A percentile compares a stretch with the other conserved stretches of the same genome.
Conservation (phyloP, 2,113 vertebrate genomes). For the Spea bombifrons region DNA sequence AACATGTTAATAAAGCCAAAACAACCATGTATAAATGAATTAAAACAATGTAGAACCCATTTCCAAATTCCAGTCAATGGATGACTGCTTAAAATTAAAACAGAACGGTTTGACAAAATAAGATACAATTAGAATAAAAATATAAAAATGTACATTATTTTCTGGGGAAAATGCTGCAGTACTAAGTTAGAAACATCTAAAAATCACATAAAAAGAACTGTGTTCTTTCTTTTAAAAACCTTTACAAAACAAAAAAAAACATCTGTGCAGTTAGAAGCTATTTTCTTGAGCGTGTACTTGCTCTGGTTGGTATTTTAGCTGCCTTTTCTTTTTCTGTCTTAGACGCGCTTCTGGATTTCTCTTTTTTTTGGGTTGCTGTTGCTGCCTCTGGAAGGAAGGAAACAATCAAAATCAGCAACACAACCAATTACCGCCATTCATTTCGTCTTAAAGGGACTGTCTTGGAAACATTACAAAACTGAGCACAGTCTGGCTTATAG, state of each 20-base stretch:
- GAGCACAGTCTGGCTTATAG: too few relatives aligned
- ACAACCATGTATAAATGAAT: neutral
- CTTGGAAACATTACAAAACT: too few relatives aligned
- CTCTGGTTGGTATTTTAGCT: conserved; percentile 36
- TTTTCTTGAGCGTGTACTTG: conserved; percentile 50
- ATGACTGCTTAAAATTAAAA: conserved; percentile 17
- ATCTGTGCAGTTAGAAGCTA: neutral
- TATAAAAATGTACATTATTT: conserved; percentile 44
- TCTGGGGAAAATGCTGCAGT: conserved; percentile 13
- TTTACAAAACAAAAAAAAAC: neutral
- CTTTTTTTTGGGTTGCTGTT: conserved; percentile 13
- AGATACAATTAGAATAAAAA: conserved; percentile 8
- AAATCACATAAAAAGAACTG: neutral
- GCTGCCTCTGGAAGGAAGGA: conserved; percentile 39
- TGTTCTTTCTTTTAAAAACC: too few relatives aligned
- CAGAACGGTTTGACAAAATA: conserved; percentile 21
- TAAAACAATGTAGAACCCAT: neutral
- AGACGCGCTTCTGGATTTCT: conserved; percentile 40
- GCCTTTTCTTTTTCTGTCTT: conserved; percentile 3
- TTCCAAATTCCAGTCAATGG: conserved; percentile 23
- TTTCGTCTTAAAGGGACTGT: too few relatives aligned
- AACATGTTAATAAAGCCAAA: conserved; percentile 15
- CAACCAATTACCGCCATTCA: neutral
- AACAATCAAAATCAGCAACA: rapidly evolving
- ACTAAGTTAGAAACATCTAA: conserved; percentile 39